Evolutionary conservation across 2,888 invertebrate species (phyloP).

Genomic region (Diabrotica balteata): DNA sequence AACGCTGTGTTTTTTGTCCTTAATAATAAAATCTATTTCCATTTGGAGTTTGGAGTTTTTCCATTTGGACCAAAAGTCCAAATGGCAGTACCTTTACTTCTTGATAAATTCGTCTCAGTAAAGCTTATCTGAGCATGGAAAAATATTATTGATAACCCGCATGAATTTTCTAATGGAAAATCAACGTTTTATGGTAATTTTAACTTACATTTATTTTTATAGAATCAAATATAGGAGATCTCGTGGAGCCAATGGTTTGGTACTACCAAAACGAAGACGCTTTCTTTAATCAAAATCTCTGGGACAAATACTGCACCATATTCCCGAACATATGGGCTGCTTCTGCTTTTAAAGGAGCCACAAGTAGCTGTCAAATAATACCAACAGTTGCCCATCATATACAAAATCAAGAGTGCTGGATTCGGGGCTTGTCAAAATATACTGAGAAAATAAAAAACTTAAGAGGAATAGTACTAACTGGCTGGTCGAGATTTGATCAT

Average conservation of each 20-base stretch:
- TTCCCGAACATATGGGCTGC: slow-evolving; percentile 81
- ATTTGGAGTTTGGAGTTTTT: no score
- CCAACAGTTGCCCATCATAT: slow-evolving; percentile 75
- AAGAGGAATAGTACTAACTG: slow-evolving; percentile 72
- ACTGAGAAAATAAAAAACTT: slow-evolving; percentile 64
- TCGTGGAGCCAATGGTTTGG: slow-evolving; percentile 76
- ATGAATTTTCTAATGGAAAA: no score
- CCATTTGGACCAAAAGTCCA: no score
- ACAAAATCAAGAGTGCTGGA: slow-evolving; percentile 80
- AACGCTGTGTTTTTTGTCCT: no score
- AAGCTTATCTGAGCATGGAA: no score
- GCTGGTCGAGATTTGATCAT: slow-evolving; percentile 72
- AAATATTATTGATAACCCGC: no score
- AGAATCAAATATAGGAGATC: slow-evolving; percentile 68
- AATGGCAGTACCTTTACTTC: no score
- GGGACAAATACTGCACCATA: slow-evolving; percentile 70
- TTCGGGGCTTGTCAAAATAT: slow-evolving; percentile 63
- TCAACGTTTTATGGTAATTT: no score
- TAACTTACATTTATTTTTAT: slow-evolving; percentile 33
- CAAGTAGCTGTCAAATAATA: slow-evolving; percentile 73
- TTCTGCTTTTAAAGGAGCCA: slow-evolving; percentile 87
- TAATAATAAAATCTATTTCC: no score
- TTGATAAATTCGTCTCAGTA: no score
- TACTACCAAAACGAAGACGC: slow-evolving; percentile 67
- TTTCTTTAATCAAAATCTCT: slow-evolving; percentile 65